Evolutionary conservation across 2,797 vertebrate species (phyloP), one percentile per base, ranked within the genome.

Genomic region (Myotis myotis): DNA sequence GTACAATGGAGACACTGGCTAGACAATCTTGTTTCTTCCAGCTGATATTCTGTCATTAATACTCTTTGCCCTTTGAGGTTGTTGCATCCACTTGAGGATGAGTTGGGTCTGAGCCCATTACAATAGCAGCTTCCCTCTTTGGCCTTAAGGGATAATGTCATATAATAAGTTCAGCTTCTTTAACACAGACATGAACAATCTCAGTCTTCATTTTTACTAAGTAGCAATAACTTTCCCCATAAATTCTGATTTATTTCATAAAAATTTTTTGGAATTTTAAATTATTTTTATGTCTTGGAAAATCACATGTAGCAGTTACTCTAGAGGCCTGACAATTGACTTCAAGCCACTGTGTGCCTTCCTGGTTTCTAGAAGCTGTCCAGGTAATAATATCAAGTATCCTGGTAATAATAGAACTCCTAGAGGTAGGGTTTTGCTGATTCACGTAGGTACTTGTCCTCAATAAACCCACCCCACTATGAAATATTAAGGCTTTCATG

Each of bases 341-440:
- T 9, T 5, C 33, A 41, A 75, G 62, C 49, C 81, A 19, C 9
- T 51, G 6, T 17, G 7, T 47, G 5, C 36, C 6, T 11, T 68
- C 51, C 57, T 80, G 8, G 33, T 62, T 89, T 87, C 70, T 38
- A 96, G 92, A 93, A 89, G n/a, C 6, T 95, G 33, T 81, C 19
- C 30, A 36, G 33, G 19, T 75, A 44, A 79, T 8, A 79, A 19
- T 76, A 25, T 70, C 71, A 79, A 57, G 47, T 60, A 57, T 89
- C 8, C 70, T 72, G 22, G 22, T 22, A 68, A 47, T 68, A 83
- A 68, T 68, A 87, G 49, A 62, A 68, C 62, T 90, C 79, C 44
- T 78, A 11, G 17, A 53, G 51, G 5, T 28, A 64, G n/a, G 57
- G 10, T 2, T 90, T 74, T 83, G 19, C 44, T 88, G 53, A 36